A percentile compares a stretch with the other conserved stretches of the same genome.
Conservation (phyloP, 2,888 invertebrate genomes). For the Scaptomyza reducta region DNA sequence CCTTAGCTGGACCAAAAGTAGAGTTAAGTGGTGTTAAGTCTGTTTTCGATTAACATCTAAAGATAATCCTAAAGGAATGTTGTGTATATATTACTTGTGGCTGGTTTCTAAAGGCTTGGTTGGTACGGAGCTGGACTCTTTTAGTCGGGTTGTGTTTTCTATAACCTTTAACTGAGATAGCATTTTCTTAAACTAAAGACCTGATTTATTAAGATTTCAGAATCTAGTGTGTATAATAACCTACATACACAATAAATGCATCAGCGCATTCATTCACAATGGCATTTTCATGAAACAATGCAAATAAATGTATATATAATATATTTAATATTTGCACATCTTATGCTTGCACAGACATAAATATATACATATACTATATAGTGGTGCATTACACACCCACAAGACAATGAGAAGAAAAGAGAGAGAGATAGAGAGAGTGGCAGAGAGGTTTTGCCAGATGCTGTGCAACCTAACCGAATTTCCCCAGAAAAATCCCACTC, state of each 20-base stretch:
- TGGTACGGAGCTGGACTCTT: too few relatives aligned
- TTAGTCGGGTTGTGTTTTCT: too few relatives aligned
- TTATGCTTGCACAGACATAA: neutral
- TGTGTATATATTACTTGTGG: neutral
- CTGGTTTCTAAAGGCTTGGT: too few relatives aligned
- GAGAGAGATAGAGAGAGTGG: conserved; percentile 1
- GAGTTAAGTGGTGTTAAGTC: too few relatives aligned
- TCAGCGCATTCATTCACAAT: conserved; percentile 19
- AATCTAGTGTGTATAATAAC: conserved; percentile 14
- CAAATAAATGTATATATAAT: conserved; percentile 20
- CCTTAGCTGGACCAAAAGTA: neutral
- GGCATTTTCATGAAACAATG: conserved; percentile 42
- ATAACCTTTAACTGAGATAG: too few relatives aligned
- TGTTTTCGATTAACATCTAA: neutral
- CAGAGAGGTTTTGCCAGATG: conserved; percentile 39
- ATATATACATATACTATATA: neutral
- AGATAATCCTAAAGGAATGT: too few relatives aligned
- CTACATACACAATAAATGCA: conserved; percentile 20
- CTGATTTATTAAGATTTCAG: neutral
- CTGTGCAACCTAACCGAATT: conserved; percentile 62
- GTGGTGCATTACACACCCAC: conserved; percentile 29
- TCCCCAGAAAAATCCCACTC: conserved; percentile 73
- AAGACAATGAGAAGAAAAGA: conserved; percentile 20
- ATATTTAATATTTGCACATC: conserved; percentile 10
- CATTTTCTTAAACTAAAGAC: too few relatives aligned